Evolutionary conservation across 2,888 invertebrate genomes (phyloP).

Genomic region (Cerastoderma edule): DNA sequence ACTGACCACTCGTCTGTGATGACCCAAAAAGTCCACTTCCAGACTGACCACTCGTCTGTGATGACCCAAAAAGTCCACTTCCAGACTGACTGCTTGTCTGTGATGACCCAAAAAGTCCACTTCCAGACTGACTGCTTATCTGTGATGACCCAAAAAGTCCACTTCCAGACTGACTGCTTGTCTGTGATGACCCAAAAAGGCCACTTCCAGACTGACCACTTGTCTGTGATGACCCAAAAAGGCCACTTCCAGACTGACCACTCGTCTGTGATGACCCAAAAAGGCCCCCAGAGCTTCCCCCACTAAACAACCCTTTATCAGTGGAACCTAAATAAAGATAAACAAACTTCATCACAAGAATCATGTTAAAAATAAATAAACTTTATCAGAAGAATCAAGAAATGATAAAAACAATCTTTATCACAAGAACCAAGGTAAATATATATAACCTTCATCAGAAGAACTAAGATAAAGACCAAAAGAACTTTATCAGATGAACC

Average conservation of each 20-base stretch:
- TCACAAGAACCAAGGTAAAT: too few species aligned
- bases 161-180: neutral
- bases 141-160: conserved; percentile 15
- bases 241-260: conserved; percentile 6
- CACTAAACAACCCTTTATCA: neutral
- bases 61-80: conserved; percentile 14
- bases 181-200: conserved; percentile 8
- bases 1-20: neutral
- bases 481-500: too few species aligned
- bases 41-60: neutral
- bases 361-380: conserved; percentile 13
- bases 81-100: conserved; percentile 1
- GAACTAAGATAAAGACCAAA: too few species aligned
- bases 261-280: conserved; percentile 15
- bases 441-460: too few species aligned
- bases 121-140: neutral
- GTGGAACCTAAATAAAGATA: conserved; percentile 5
- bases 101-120: conserved; percentile 11
- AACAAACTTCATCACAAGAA: neutral
- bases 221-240: conserved; percentile 8
- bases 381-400: conserved; percentile 5
- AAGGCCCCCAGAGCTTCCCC: conserved; percentile 1
- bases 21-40: conserved; percentile 24
- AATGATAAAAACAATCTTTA: neutral
- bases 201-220: conserved; percentile 5